Percentiles rank a stretch among this genome's conserved stretches.
phyloP scores from a whole-genome alignment of 1,140 invertebrate species.

The Littorina saxatilis region DNA sequence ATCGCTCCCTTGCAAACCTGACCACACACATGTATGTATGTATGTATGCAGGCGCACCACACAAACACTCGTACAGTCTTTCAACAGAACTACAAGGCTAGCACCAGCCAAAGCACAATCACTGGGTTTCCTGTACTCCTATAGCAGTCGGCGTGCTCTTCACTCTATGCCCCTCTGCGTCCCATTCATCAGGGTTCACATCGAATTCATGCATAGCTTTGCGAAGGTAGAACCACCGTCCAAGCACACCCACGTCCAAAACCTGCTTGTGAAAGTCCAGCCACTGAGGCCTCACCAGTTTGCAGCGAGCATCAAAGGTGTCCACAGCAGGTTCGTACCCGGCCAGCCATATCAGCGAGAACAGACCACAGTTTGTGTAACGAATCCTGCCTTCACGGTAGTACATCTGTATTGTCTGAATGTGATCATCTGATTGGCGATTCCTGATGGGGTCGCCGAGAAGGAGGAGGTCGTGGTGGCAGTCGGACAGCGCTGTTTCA shows the following conservation, averaged over 20 bases:
- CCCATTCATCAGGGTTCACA: slow-evolving; percentile 81
- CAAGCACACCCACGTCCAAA: slow-evolving; percentile 87
- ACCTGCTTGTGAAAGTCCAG: slow-evolving; percentile 77
- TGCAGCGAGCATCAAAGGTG: slow-evolving; percentile 84
- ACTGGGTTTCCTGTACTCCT: too few relatives aligned
- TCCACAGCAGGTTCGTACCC: slow-evolving; percentile 82
- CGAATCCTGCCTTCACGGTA: slow-evolving; percentile 83
- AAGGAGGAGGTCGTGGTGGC: slow-evolving; percentile 81
- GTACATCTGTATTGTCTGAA: slow-evolving; percentile 81
- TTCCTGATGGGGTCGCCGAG: slow-evolving; percentile 83
- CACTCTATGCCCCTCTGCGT: slow-evolving; percentile 42
- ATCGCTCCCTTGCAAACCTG: too few relatives aligned
- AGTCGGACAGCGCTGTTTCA: slow-evolving; percentile 79
- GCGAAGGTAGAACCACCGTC: slow-evolving; percentile 84
- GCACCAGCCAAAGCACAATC: too few relatives aligned
- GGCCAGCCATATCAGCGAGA: slow-evolving; percentile 86
- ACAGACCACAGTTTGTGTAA: slow-evolving; percentile 82
- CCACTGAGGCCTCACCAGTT: slow-evolving; percentile 80
- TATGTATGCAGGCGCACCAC: too few relatives aligned
- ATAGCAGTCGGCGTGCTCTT: too few relatives aligned
- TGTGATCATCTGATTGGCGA: slow-evolving; percentile 81
- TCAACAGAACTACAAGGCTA: too few relatives aligned
- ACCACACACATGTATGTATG: too few relatives aligned
- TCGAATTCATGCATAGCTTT: slow-evolving; percentile 87
- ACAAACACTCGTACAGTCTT: too few relatives aligned